Base-by-base conservation (phyloP, 1,140 invertebrate genomes). In the Atta colombica region DNA sequence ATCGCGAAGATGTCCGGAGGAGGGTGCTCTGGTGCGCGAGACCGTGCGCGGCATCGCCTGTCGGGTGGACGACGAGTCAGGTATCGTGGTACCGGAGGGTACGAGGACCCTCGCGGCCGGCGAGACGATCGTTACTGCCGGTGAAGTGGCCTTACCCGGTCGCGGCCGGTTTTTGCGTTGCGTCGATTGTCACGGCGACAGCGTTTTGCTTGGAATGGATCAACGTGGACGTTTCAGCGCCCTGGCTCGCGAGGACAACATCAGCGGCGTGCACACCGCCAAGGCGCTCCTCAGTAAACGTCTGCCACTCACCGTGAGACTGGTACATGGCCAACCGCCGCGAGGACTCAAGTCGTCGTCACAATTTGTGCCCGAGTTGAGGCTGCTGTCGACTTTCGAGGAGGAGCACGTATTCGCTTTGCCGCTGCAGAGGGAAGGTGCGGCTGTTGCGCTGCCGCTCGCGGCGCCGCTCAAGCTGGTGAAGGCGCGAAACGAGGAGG, bases 211-310 rank as follows among this genome's bases (percentile, higher is more conserved):
- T 74, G 97, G 97, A 66, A 96, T 98, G 93, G 98, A 99, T 88
- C 97, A 98, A 93, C 97, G 98, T 92, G 98, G 98, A 8, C 97
- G 98, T 91, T 99, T 99, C 95, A 99, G 98, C 90, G 97, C 98
- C 1, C 96, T 99, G 31, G 98, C 98, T 49, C 97, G 98, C 92
- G 98, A 98, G 94, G 98, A 98, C 90, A 99, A 98, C 94, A 99
- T 99, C 87, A 98, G 98, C 93, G 98, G 98, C 7, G 98, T 99
- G 16, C 98, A 99, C 94, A 98, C 98, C 68, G 97, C 97, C 8
- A 97, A 97, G 91, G 98, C 98, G 92, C 96, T 99, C 72, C 95
- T 99, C 53, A 97, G 97, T 87, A 99, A 99, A 93, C 96, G 98
- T 82, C 96, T 99, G 94, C 99, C 99, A 2, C 95, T 99, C 69